Base-by-base conservation (phyloP, 2,797 vertebrate genomes). In the Thaleichthys pacificus region DNA sequence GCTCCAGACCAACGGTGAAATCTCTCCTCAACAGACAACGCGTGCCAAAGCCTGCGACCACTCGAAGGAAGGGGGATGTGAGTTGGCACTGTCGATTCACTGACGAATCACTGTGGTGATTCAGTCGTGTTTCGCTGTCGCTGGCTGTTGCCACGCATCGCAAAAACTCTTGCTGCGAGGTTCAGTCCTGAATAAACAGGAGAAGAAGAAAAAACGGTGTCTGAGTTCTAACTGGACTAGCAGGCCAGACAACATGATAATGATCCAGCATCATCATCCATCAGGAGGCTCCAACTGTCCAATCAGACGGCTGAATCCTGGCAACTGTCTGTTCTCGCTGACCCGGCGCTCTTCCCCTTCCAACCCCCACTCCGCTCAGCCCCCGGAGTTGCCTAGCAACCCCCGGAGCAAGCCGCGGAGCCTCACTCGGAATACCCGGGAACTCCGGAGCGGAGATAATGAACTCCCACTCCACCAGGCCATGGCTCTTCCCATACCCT, bases 381-480 rank as follows among this genome's bases (percentile, higher is more conserved):
- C 19, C 87, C 73, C 76, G 42, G 66, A 51, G 86, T 93, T 91
- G 85, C 93, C 82, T 89, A 91, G 92, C 90, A 92, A 93, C 91
- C 85, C 71, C 62, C 73, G 83, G 82, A 81, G 78, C 82, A 70
- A 66, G 78, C 77, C 17, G 61, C 14, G 66, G 51, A 68, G 51
- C 26, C 51, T 56, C 84, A 82, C 61, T 64, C 49, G 57, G 77
- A 83, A 82, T 80, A 81, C 71, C 78, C 76, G 69, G 76, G 61
- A 87, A 90, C 77, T 85, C 80, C 80, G 83, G 80, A 77, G 28
- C 67, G 81, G 74, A 68, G 78, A 86, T 81, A 79, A 84, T 84
- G 74, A 71, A 77, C 74, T 86, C 79, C 73, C 70, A 62, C 74
- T 83, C 76, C 71, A 80, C n/a, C 77, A 47, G 14, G 26, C 11